phyloP scores from a whole-genome alignment of 2,113 vertebrate genomes.

The Colinus virginianus region DNA sequence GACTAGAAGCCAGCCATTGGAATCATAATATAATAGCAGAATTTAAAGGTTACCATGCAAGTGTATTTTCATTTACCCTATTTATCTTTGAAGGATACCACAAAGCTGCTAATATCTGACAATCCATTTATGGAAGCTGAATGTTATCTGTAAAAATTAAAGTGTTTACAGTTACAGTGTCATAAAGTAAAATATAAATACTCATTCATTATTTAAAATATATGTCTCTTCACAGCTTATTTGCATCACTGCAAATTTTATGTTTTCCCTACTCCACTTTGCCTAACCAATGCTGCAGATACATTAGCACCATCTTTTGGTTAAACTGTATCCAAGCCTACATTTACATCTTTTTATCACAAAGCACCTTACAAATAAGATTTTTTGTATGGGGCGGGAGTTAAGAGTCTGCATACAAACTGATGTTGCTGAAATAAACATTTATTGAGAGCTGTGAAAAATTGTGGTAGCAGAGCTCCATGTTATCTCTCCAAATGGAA shows the following conservation, averaged over 20 bases:
- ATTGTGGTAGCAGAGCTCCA: not conserved
- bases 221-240: not conserved
- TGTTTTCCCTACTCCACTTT: not conserved
- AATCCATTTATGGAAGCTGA: constrained; percentile 52
- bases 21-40: constrained; percentile 1
- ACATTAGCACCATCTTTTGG: constrained; percentile 74
- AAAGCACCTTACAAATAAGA: not conserved
- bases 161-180: constrained; percentile 63
- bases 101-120: constrained; percentile 53
- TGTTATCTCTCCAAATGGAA: not conserved
- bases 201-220: constrained; percentile 23
- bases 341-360: not conserved
- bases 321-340: not conserved
- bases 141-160: constrained; percentile 54
- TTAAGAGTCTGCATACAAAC: not conserved
- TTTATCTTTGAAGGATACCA: constrained; percentile 47
- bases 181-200: constrained; percentile 49
- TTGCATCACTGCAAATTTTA: not conserved
- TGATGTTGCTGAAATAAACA: not conserved
- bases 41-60: not conserved
- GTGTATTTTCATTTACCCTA: constrained; percentile 42
- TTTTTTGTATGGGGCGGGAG: not conserved
- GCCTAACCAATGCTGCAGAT: not conserved
- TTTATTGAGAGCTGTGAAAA: not conserved
- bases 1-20: not conserved